A percentile compares a stretch with the other conserved stretches of the same genome.
phyloP scores from a whole-genome alignment of 2,113 vertebrate species.

The Glareola pratincola region DNA sequence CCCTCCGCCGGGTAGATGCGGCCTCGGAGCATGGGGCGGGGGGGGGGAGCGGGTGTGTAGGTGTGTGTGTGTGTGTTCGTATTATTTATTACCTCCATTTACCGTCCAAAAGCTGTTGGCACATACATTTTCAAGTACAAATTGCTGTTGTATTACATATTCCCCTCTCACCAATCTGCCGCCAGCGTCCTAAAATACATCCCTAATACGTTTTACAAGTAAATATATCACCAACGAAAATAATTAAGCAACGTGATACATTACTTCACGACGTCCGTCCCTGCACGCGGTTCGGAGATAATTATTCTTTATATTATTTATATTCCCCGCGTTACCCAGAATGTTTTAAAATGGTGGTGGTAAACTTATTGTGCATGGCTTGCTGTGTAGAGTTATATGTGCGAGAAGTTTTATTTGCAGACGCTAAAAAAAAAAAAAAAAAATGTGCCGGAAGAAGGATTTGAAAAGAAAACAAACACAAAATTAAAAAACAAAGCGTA shows the following conservation, averaged over 20 bases:
- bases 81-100: constrained; percentile 66
- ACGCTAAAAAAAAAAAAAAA: neutral
- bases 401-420: neutral
- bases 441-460: neutral
- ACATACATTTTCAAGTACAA: constrained; percentile 63
- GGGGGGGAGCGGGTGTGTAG: neutral
- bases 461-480: neutral
- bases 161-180: constrained; percentile 23
- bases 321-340: neutral
- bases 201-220: constrained; percentile 11
- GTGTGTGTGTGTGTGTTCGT: constrained; percentile 3
- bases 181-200: constrained; percentile 22
- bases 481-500: neutral
- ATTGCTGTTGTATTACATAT: constrained; percentile 48
- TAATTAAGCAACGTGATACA: neutral
- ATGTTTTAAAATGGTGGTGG: neutral
- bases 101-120: constrained; percentile 55
- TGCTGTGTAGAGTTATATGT: neutral
- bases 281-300: neutral
- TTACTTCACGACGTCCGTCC: neutral
- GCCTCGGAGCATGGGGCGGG: neutral
- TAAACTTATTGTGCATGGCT: neutral
- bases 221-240: constrained; percentile 36
- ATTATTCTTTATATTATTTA: neutral
- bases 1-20: neutral